These are phyloP conservation scores for Cephus rjabovi DNA, from an alignment of 2,888 invertebrate species.

Conservation along the genomic window DNA sequence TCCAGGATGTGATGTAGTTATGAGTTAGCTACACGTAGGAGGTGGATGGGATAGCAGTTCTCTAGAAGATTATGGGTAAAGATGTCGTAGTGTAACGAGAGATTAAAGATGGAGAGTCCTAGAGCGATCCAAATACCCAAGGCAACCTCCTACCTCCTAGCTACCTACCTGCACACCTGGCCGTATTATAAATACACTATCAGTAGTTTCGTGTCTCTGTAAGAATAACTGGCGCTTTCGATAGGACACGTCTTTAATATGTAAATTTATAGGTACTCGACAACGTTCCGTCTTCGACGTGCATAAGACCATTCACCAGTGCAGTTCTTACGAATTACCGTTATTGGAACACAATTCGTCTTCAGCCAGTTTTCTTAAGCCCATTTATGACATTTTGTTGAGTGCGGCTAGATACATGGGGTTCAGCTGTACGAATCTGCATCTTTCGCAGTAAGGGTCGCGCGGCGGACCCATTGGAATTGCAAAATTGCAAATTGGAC, in stretches of 20 bases:
- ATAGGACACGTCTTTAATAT: no score
- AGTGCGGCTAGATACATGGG: conserved; percentile 30
- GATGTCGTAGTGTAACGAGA: conserved; percentile 34
- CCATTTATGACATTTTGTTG: neutral
- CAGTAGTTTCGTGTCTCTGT: no score
- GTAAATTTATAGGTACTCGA: no score
- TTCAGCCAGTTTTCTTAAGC: no score
- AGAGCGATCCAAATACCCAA: no score
- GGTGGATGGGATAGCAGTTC: conserved; percentile 20
- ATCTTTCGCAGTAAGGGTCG: conserved; percentile 61
- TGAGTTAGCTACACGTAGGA: conserved; percentile 61
- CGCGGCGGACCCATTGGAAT: conserved; percentile 63
- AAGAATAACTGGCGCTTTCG: no score
- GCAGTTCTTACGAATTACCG: no score
- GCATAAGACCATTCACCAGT: no score
- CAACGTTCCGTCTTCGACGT: no score
- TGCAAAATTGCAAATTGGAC: conserved; percentile 66
- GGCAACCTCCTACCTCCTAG: conserved; percentile 7
- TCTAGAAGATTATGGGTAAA: conserved; percentile 55
- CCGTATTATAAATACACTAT: neutral
- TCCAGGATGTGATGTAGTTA: conserved; percentile 66
- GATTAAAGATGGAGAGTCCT: no score
- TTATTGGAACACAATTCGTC: no score
- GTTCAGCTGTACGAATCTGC: conserved; percentile 50
- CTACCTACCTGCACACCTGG: conserved; percentile 9